Base-by-base conservation (phyloP, 2,113 vertebrate genomes). In the Fulmarus glacialis region DNA sequence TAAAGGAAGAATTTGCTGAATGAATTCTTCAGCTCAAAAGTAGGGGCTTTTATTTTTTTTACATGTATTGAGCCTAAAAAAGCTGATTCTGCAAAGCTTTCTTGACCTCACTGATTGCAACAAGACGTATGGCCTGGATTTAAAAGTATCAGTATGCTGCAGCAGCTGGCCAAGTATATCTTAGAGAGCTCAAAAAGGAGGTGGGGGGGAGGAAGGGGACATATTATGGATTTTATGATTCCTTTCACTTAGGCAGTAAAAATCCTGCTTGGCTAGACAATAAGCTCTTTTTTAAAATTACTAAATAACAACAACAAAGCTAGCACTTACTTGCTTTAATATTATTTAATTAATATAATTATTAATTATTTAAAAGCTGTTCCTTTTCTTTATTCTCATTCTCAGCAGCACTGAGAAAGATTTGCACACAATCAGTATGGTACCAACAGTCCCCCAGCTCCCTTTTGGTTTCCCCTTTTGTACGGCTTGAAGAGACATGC, bases 1-100 rank as follows among this genome's bases (percentile, higher is more conserved):
- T 89, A 93, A 95, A 81, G 43, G 52, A 91, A 82, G 67, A 94
- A 82, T 43, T 94, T 75, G 86, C 30, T 78, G 75, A 95, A 94
- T 42, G 6, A 95, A 83, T 87, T 89, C 75, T 84, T 66, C 45
- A 70, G 30, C 84, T 90, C 20, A 55, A 17, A 84, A 82, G 12
- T 43, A 81, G 4, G 3, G 70, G 13, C 30, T 40, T 89, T 88
- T 40, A 6, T 24, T 17, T 85, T 93, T 91, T 85, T 67, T 67
- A 56, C 34, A 42, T 34, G 13, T 19, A 60, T 85, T 64, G n/a
- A 81, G 60, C 58, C 43, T 64, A 53, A 80, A 59, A 90, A 82
- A 52, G 85, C 90, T 91, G 83, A 81, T 64, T 87, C 78, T n/a
- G n/a, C 53, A 81, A 60, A 81, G 29, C 27, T 77, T 91, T 71